These are phyloP conservation scores for Hemitrygon akajei DNA, from an alignment of 2,797 vertebrate species.

Conservation along the genomic window DNA sequence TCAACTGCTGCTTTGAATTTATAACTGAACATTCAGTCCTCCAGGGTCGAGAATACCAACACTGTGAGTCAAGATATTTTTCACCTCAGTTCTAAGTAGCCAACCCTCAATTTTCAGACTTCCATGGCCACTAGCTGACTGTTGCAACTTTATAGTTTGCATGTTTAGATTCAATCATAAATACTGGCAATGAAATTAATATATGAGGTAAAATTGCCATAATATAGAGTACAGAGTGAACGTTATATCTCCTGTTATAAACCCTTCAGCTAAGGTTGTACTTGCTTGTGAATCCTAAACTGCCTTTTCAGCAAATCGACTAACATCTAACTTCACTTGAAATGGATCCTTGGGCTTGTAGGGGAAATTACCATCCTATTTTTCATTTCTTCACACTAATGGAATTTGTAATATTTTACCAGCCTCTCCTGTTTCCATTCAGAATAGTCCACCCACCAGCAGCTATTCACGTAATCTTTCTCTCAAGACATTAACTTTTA, in stretches of 20 bases:
- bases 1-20: too few relatives aligned
- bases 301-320: not conserved
- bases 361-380: not conserved
- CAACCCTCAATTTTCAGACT: too few relatives aligned
- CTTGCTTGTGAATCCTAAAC: not conserved
- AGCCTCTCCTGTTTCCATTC: not conserved
- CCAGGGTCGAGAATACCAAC: too few relatives aligned
- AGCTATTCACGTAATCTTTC: not conserved
- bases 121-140: not conserved
- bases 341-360: not conserved
- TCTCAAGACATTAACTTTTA: not conserved
- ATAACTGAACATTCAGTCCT: too few relatives aligned
- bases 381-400: not conserved
- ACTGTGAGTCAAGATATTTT: too few relatives aligned
- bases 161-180: not conserved
- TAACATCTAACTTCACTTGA: not conserved
- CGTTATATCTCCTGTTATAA: not conserved
- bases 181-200: not conserved
- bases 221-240: not conserved
- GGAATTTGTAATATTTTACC: not conserved
- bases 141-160: not conserved
- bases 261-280: not conserved
- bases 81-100: too few relatives aligned
- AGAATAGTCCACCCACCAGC: not conserved
- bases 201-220: not conserved